phyloP scores from a whole-genome alignment of 2,888 invertebrate species.

The Meliscaeva auricollis region DNA sequence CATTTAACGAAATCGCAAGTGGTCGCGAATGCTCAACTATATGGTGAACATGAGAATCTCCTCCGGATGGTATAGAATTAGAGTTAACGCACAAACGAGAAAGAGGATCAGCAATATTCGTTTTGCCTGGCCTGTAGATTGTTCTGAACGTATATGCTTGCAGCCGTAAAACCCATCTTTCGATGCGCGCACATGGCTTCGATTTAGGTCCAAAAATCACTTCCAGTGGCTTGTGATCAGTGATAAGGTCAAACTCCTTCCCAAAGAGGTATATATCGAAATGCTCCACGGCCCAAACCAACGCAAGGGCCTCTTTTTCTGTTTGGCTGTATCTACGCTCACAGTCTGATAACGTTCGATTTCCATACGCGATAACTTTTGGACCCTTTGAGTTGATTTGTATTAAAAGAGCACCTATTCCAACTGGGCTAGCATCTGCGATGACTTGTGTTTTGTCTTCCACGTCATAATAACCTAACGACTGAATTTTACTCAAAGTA shows the following conservation, averaged over 20 bases:
- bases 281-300: slow-evolving; percentile 77
- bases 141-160: slow-evolving; percentile 76
- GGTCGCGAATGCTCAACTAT: slow-evolving; percentile 29
- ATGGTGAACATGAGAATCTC: slow-evolving; percentile 28
- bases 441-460: slow-evolving; percentile 78
- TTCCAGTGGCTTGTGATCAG: slow-evolving; percentile 79
- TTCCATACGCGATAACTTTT: slow-evolving; percentile 76
- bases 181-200: slow-evolving; percentile 77
- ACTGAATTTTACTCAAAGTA: slow-evolving; percentile 24
- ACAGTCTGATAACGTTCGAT: slow-evolving; percentile 68
- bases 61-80: slow-evolving; percentile 17
- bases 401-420: slow-evolving; percentile 77
- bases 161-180: slow-evolving; percentile 77
- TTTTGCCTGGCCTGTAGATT: slow-evolving; percentile 73
- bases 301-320: slow-evolving; percentile 78
- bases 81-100: slow-evolving; percentile 65
- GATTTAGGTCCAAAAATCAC: slow-evolving; percentile 75
- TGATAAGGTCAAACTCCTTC: slow-evolving; percentile 79
- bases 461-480: slow-evolving; percentile 78
- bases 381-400: slow-evolving; percentile 13
- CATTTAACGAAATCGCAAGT: slow-evolving; percentile 30
- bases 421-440: slow-evolving; percentile 81
- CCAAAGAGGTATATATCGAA: slow-evolving; percentile 82
- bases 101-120: slow-evolving; percentile 79
- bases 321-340: slow-evolving; percentile 50